Base-by-base conservation (phyloP, 2,888 invertebrate genomes). In the Papilio protenor region DNA sequence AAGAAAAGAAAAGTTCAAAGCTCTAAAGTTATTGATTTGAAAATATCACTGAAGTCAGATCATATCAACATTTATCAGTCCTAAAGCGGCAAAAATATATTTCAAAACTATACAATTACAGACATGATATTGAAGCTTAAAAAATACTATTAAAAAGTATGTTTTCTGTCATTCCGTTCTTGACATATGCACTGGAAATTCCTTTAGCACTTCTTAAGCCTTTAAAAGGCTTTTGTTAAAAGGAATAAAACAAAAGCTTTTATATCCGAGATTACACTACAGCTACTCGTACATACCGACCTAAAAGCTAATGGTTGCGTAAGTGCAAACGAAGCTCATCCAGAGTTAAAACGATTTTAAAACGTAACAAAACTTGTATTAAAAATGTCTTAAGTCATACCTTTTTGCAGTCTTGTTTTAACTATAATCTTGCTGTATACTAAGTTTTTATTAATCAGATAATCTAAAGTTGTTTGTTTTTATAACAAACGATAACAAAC, bases 301-400 rank as follows among this genome's bases (percentile, higher is more conserved):
- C n/a, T 78, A 75, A 75, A 75, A 78, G 75, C 78, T 78, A 78
- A 75, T 78, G 78, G 47, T n/a, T 52, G 27, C 69, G 47, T 47
- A 61, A 52, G 40, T 66, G 49, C 71, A 21, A 61, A 49, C 8
- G 40, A 49, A 72, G 40, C n/a, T 70, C 57, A 57, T 23, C 70
- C 40, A 47, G 10, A 57, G 55, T 45, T 49, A 23, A 74, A 74
- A 49, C 4, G 47, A 47, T 45, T 12, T 72, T 49, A 49, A 74
- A 74, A 8, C 8, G 14, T 64, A 74, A 64, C 64, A 66, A 52
- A 14, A 64, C 49, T 18, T 49, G 18, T 18, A 6, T 33, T 18
- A 18, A 49, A 2, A 18, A 73, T 33, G 4, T 49, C 18, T 52
- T 71, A 71, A 1, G 71, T 16, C 6, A 18, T 21, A 27, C 16